These are phyloP conservation scores for Panopea generosa DNA, from an alignment of 2,888 invertebrate genomes.

Conservation along the genomic window DNA sequence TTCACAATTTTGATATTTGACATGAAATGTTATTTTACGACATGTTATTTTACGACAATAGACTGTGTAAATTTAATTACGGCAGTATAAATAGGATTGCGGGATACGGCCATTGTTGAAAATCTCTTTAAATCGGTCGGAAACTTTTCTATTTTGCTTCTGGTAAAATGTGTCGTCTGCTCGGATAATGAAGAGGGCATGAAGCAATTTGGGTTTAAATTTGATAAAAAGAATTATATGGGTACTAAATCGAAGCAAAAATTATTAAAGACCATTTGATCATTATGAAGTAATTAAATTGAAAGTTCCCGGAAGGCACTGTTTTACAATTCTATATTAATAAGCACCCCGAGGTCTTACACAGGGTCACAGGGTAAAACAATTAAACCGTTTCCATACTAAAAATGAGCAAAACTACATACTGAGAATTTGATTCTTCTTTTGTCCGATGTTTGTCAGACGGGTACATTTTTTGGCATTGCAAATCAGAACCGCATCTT, in stretches of 20 bases:
- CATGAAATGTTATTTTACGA: slow-evolving; percentile 11
- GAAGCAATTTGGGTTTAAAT: too few relatives aligned
- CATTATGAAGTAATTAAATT: too few relatives aligned
- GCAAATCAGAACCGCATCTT: too few relatives aligned
- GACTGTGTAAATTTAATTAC: slow-evolving; percentile 56
- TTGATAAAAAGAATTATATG: not conserved
- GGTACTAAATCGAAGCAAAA: not conserved
- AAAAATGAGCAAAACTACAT: too few relatives aligned
- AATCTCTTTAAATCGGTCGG: slow-evolving; percentile 26
- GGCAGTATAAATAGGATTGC: slow-evolving; percentile 37
- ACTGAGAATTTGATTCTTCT: too few relatives aligned
- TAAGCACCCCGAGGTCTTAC: too few relatives aligned
- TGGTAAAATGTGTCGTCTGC: slow-evolving; percentile 28
- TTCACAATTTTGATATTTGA: slow-evolving; percentile 8
- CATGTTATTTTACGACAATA: slow-evolving; percentile 28
- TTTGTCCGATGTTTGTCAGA: too few relatives aligned
- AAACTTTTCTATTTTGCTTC: slow-evolving; percentile 35
- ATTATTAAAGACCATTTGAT: not conserved
- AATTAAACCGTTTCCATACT: too few relatives aligned
- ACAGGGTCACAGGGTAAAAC: too few relatives aligned
- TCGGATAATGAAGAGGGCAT: not conserved
- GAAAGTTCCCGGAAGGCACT: too few relatives aligned
- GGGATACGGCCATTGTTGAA: slow-evolving; percentile 1
- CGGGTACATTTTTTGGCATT: too few relatives aligned
- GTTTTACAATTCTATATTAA: too few relatives aligned